Evolutionary conservation across 2,888 invertebrate genomes (phyloP), one percentile per base, ranked within the genome.

Genomic region (Synanthedon andrenaeformis): DNA sequence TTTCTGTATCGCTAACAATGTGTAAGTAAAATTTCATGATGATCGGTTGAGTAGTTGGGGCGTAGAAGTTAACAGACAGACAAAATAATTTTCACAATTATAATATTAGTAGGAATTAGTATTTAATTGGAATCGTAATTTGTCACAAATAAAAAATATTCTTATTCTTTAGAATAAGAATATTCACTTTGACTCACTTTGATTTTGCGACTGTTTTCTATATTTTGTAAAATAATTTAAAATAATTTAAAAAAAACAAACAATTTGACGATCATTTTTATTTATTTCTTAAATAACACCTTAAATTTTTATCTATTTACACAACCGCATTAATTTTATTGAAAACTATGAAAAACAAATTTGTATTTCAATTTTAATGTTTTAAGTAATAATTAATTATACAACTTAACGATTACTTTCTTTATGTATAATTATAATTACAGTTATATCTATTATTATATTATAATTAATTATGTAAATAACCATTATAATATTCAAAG

Each of bases 261-360:
- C 57, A 57, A 59, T 60, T 57, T 57, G 74, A 80, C 76, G 76
- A 72, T 77, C 77, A 76, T 74, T 80, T 82, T 80, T 83, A 79
- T 69, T 72, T 64, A 69, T 76, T 76, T 65, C 75, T 82, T 82
- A 79, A 72, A 66, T 73, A 78, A 78, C 71, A 63, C 53, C 70
- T 73, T 76, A 74, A 17, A 60, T 59, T 53, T 60, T 63, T 66
- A 69, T 58, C 60, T 82, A 80, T 82, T 67, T 82, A 82, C 82
- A 82, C 73, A 76, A 76, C 72, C 72, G 63, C 69, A 69, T 69
- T 62, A 64, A 62, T 58, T 63, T 61, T 54, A 62, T 56, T 57
- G 60, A 65, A 67, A 61, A 65, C 62, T 65, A 67, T 59, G 57
- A 53, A 55, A 62, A 62, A 62, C 59, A 59, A 66, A 62, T 55